A percentile compares a stretch with the other conserved stretches of the same genome.
Conservation (phyloP, 2,797 vertebrate species). For the Gallirallus australis region DNA sequence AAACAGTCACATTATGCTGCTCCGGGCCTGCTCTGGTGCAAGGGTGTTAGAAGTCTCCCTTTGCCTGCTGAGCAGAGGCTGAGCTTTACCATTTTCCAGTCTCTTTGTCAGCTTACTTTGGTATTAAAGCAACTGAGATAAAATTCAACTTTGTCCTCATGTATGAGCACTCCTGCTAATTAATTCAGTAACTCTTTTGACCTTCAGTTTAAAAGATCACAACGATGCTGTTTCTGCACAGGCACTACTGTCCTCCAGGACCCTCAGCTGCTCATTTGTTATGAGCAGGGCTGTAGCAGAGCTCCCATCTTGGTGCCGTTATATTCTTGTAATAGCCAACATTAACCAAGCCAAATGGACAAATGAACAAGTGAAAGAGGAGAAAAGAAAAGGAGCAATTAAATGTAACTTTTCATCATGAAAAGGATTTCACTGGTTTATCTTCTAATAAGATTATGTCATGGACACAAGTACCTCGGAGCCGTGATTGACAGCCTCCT, state of each 20-base stretch:
- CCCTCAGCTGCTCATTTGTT: accelerated
- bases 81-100: not conserved
- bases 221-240: not conserved
- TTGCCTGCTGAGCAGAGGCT: not conserved
- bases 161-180: not conserved
- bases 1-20: not conserved
- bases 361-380: constrained; percentile 64
- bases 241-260: not conserved
- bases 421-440: constrained; percentile 87
- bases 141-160: constrained; percentile 18
- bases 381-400: constrained; percentile 78
- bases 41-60: not conserved
- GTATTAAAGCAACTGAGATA: constrained; percentile 7
- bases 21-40: not conserved
- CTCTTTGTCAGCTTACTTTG: not conserved
- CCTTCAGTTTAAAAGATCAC: constrained; percentile 8
- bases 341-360: constrained; percentile 69
- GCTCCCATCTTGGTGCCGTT: constrained; percentile 54
- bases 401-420: constrained; percentile 88
- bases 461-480: constrained; percentile 89
- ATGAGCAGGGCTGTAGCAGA: not conserved
- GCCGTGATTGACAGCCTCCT: constrained; percentile 95
- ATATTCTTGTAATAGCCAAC: constrained; percentile 70
- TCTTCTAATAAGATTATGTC: constrained; percentile 96
- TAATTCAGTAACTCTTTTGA: constrained; percentile 37